Conservation (phyloP, 2,888 invertebrate genomes). For the Stratiomys singularior region DNA sequence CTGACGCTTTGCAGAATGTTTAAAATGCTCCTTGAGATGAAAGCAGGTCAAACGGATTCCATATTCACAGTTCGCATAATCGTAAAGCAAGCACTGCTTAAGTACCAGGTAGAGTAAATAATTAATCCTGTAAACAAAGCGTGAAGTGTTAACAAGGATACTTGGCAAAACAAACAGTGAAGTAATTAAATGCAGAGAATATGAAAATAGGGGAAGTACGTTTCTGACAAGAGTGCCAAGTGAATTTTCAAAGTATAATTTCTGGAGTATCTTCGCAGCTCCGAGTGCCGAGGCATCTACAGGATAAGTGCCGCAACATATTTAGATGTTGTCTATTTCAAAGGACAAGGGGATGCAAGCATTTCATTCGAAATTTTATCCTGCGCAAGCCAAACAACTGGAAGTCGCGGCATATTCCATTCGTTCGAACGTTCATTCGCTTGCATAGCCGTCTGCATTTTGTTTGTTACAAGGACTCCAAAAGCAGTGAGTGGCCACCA, state of each 20-base stretch:
- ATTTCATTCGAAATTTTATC: background rate
- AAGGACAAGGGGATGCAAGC: slow-evolving; percentile 7
- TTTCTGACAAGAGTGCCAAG: background rate
- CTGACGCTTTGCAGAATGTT: too few relatives aligned
- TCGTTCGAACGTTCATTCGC: slow-evolving; percentile 33
- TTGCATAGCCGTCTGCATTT: slow-evolving; percentile 25
- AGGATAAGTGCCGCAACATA: background rate
- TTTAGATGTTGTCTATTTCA: background rate
- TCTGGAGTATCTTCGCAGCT: background rate
- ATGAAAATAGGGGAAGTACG: slow-evolving; percentile 26
- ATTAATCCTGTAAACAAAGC: slow-evolving; percentile 22
- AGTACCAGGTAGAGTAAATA: background rate
- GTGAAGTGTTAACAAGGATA: slow-evolving; percentile 19
- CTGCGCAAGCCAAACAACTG: slow-evolving; percentile 26
- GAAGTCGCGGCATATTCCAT: slow-evolving; percentile 34
- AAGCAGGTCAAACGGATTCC: too few relatives aligned
- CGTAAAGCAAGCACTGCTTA: background rate
- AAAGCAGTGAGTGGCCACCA: background rate
- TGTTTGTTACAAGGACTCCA: slow-evolving; percentile 24
- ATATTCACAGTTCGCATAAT: too few relatives aligned
- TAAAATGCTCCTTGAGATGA: too few relatives aligned
- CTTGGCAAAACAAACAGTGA: slow-evolving; percentile 17
- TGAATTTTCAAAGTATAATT: slow-evolving; percentile 9
- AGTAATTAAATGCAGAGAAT: slow-evolving; percentile 25
- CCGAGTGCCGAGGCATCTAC: background rate